A percentile compares a stretch with the other conserved stretches of the same genome.
These are phyloP conservation scores for Sander vitreus DNA, from an alignment of 2,113 vertebrate genomes.

Conservation along the genomic window DNA sequence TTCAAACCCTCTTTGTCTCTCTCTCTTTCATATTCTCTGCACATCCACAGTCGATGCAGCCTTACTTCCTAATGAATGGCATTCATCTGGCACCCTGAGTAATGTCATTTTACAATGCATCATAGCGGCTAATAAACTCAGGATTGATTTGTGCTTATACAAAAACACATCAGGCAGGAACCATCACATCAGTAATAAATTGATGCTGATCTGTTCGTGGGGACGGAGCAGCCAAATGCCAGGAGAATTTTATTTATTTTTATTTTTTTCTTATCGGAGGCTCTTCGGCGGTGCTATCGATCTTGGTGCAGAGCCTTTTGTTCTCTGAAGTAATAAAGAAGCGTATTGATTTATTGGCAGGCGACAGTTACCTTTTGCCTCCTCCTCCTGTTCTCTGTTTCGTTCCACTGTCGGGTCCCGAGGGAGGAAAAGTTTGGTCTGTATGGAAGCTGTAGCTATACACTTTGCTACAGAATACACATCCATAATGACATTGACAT, in stretches of 20 bases:
- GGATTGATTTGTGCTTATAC: conserved; percentile 80
- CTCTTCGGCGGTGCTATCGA: conserved; percentile 74
- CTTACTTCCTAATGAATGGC: conserved; percentile 63
- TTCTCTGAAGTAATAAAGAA: conserved; percentile 86
- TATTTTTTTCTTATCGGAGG: conserved; percentile 51
- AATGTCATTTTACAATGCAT: conserved; percentile 72
- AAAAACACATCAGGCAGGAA: conserved; percentile 77
- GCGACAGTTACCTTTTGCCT: conserved; percentile 78
- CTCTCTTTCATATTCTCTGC: conserved; percentile 17
- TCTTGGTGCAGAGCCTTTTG: conserved; percentile 81
- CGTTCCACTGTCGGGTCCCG: conserved; percentile 47
- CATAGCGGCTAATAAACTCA: conserved; percentile 75
- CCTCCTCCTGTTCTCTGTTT: conserved; percentile 66
- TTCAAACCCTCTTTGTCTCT: conserved; percentile 6
- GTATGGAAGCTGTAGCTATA: conserved; percentile 29
- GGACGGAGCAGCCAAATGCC: conserved; percentile 69
- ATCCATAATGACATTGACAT: conserved; percentile 55
- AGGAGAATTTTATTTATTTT: conserved; percentile 67
- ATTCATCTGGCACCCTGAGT: conserved; percentile 65
- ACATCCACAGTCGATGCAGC: conserved; percentile 46
- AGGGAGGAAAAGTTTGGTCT: conserved; percentile 69
- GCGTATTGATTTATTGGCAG: conserved; percentile 84
- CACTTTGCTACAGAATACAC: conserved; percentile 29
- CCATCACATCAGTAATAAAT: conserved; percentile 80
- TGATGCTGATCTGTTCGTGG: conserved; percentile 71